Conservation (phyloP, 2,797 vertebrate genomes). For the Gadopsis marmoratus region DNA sequence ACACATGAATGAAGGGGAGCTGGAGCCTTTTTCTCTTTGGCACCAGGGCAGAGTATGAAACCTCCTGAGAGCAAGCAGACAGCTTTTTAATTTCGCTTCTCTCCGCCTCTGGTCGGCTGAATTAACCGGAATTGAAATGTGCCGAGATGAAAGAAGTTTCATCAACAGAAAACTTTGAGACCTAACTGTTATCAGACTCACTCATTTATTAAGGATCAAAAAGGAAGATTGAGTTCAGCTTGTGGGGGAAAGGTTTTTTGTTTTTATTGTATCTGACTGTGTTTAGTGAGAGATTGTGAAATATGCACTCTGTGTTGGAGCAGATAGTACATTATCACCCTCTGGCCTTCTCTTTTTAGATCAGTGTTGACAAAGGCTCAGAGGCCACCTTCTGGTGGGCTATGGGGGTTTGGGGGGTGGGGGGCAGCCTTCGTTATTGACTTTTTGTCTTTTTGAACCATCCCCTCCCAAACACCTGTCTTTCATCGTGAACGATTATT, state of each 20-base stretch:
- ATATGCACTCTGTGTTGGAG: conserved; percentile 19
- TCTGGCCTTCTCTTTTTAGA: conserved; percentile 62
- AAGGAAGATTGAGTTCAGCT: conserved; percentile 40
- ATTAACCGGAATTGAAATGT: conserved; percentile 62
- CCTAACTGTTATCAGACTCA: conserved; percentile 38
- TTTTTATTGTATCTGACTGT: conserved; percentile 11
- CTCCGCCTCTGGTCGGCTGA: conserved; percentile 30
- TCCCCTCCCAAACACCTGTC: conserved; percentile 69
- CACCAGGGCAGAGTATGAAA: conserved; percentile 40
- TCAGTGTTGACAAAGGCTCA: conserved; percentile 66
- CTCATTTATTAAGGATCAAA: conserved; percentile 36
- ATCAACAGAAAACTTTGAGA: conserved; percentile 45
- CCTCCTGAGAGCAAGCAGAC: conserved; percentile 45
- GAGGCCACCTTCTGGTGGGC: conserved; percentile 45
- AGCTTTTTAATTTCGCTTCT: conserved; percentile 64
- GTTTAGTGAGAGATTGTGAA: conserved; percentile 25
- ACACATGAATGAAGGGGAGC: conserved; percentile 33
- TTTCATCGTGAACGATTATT: conserved; percentile 54
- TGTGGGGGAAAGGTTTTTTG: neutral
- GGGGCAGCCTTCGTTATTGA: conserved; percentile 68
- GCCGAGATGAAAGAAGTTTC: conserved; percentile 36
- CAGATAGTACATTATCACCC: conserved; percentile 68
- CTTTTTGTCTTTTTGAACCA: conserved; percentile 64
- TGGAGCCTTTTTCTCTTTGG: conserved; percentile 29
- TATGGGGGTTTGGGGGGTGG: conserved; percentile 11